These are phyloP conservation scores for Metacarcinus magister DNA, from an alignment of 2,888 invertebrate genomes.

Conservation along the genomic window DNA sequence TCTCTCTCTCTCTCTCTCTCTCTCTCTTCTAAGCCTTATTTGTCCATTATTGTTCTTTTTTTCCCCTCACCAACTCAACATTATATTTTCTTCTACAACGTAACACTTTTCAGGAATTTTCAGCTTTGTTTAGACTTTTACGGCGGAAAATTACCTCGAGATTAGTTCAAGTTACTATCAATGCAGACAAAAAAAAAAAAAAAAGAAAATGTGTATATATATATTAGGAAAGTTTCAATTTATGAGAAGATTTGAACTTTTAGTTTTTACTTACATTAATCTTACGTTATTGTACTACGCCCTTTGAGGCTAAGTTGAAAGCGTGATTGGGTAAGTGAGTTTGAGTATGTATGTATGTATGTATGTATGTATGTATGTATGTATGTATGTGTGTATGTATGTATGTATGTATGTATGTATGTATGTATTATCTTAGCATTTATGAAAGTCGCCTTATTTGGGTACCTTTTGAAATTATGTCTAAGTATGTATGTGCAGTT, in stretches of 20 bases:
- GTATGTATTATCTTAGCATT: too few relatives aligned
- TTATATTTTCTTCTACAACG: background rate
- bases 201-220: too few relatives aligned
- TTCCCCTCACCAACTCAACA: background rate
- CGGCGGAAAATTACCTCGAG: background rate
- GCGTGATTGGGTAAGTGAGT: too few relatives aligned
- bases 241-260: background rate
- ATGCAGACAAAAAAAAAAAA: background rate
- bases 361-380: background rate
- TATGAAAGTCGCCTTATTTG: too few relatives aligned
- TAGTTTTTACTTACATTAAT: background rate
- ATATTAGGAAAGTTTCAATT: background rate
- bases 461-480: too few relatives aligned
- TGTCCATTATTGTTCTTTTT: conserved; percentile 11
- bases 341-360: background rate
- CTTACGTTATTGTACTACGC: background rate
- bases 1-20: too few relatives aligned
- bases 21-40: background rate
- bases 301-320: background rate
- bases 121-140: background rate
- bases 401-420: too few relatives aligned
- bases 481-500: too few relatives aligned
- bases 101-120: background rate
- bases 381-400: background rate
- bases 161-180: conserved; percentile 7